These are phyloP conservation scores for Clarias fuscus DNA, from an alignment of 2,797 vertebrate species.

Conservation along the genomic window DNA sequence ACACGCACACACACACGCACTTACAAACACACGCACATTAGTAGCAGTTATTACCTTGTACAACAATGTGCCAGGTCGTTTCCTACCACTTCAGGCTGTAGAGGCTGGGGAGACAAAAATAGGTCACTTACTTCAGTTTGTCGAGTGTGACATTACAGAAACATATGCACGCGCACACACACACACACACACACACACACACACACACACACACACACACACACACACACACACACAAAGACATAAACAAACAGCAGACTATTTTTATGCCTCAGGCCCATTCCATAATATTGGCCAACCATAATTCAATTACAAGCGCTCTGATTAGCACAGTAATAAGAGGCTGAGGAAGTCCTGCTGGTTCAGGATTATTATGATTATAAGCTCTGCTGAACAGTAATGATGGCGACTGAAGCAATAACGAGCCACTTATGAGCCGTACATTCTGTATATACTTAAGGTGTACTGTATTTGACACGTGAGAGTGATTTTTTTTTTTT, in stretches of 20 bases:
- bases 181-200: constrained; percentile 41
- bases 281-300: constrained; percentile 26
- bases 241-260: constrained; percentile 44
- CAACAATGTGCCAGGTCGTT: constrained; percentile 15
- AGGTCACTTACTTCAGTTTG: constrained; percentile 58
- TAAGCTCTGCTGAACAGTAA: neutral
- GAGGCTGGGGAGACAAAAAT: constrained; percentile 38
- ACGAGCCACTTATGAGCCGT: neutral
- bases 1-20: constrained; percentile 30
- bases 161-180: constrained; percentile 47
- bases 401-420: neutral
- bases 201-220: constrained; percentile 53
- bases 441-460: neutral
- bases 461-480: no score
- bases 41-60: constrained; percentile 17
- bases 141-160: constrained; percentile 58
- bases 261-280: constrained; percentile 46
- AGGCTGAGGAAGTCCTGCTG: constrained; percentile 12
- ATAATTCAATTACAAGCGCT: constrained; percentile 32
- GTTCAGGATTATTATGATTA: neutral
- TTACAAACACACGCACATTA: constrained; percentile 22
- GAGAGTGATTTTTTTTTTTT: neutral
- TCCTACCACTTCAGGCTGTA: constrained; percentile 49
- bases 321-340: constrained; percentile 30
- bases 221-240: constrained; percentile 48